Conservation (phyloP, 1,140 invertebrate genomes). For the Zophobas atratus region DNA sequence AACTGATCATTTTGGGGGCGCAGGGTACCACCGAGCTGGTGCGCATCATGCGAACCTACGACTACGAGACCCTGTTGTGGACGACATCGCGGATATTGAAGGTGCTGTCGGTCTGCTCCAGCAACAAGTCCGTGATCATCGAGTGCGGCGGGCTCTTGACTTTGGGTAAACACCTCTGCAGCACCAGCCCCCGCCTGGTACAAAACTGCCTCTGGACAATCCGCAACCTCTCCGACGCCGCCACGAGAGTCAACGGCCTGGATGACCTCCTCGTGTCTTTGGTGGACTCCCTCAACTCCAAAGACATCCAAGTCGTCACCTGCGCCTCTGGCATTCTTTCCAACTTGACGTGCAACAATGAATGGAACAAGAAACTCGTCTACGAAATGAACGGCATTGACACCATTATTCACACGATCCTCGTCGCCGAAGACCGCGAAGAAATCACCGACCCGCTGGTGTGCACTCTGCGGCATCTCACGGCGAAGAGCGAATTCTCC, state of each 20-base stretch:
- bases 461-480: slow-evolving; percentile 95
- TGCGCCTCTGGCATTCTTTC: slow-evolving; percentile 97
- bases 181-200: slow-evolving; percentile 91
- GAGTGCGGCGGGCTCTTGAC: slow-evolving; percentile 98
- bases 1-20: slow-evolving; percentile 94
- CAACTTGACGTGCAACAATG: slow-evolving; percentile 98
- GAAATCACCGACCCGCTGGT: slow-evolving; percentile 99
- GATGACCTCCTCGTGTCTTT: slow-evolving; percentile 92
- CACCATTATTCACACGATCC: slow-evolving; percentile 92
- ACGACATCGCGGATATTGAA: slow-evolving; percentile 98
- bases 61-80: slow-evolving; percentile 98
- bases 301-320: slow-evolving; percentile 95
- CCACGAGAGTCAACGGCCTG: slow-evolving; percentile 93
- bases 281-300: slow-evolving; percentile 90
- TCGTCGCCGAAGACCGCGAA: slow-evolving; percentile 94
- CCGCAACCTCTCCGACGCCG: slow-evolving; percentile 96
- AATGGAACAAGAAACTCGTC: slow-evolving; percentile 92
- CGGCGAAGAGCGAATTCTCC: slow-evolving; percentile 71
- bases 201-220: slow-evolving; percentile 98
- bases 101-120: slow-evolving; percentile 95
- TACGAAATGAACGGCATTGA: slow-evolving; percentile 95
- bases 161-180: slow-evolving; percentile 92
- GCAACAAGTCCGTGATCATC: slow-evolving; percentile 97
- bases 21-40: slow-evolving; percentile 97
- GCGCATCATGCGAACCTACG: slow-evolving; percentile 96